Conservation (phyloP, 2,113 vertebrate genomes). For the Muntiacus reevesi region DNA sequence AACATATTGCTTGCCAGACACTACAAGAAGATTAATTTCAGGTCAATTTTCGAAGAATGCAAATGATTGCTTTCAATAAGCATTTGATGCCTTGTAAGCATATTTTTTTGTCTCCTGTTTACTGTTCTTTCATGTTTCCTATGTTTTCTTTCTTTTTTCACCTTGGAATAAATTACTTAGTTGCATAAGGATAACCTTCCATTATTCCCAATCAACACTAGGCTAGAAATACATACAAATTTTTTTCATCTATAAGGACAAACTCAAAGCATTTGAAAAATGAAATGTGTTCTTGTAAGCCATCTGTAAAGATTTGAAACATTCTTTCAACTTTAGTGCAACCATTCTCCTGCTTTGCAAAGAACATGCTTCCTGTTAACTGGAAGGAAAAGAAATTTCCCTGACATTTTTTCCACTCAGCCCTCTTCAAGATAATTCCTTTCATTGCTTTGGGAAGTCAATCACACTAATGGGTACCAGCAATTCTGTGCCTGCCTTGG, state of each 20-base stretch:
- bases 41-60: not conserved
- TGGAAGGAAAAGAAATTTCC: slow-evolving; percentile 59
- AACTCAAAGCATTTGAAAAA: slow-evolving; percentile 58
- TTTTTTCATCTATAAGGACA: not conserved
- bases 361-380: slow-evolving; percentile 63
- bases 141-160: not conserved
- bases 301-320: slow-evolving; percentile 49
- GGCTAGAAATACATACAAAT: not conserved
- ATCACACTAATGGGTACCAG: slow-evolving; percentile 81
- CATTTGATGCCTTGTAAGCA: not conserved
- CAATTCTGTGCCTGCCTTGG: slow-evolving; percentile 80
- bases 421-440: slow-evolving; percentile 71
- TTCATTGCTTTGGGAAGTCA: slow-evolving; percentile 81
- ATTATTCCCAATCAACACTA: slow-evolving; percentile 9
- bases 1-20: not conserved
- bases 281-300: not conserved
- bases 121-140: not conserved
- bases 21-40: not conserved
- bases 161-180: not conserved
- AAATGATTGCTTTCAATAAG: not conserved
- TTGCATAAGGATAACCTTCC: not conserved
- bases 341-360: slow-evolving; percentile 39
- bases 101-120: not conserved
- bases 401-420: slow-evolving; percentile 66
- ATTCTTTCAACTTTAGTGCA: slow-evolving; percentile 50